Percentiles rank a stretch among this genome's conserved stretches.
Conservation (phyloP, 2,888 invertebrate genomes). For the Abrostola triplasia region DNA sequence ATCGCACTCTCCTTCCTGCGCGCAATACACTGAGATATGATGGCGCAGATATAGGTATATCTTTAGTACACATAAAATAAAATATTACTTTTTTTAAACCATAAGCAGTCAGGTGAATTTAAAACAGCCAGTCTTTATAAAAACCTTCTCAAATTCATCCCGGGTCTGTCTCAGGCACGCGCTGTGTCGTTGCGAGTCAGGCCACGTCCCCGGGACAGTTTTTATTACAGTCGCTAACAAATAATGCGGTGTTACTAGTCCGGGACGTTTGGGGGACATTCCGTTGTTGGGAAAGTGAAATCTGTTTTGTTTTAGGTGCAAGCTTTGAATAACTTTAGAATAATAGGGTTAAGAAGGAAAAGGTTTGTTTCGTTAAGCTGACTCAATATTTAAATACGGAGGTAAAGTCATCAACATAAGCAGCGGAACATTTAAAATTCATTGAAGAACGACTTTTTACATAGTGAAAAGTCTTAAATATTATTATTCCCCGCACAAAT, state of each 20-base stretch:
- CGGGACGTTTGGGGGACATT: constrained; percentile 23
- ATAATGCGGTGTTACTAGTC: constrained; percentile 27
- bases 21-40: too few relatives aligned
- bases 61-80: not conserved
- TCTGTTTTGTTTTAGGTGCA: constrained; percentile 4
- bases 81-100: not conserved
- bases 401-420: too few relatives aligned
- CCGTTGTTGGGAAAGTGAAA: constrained; percentile 4
- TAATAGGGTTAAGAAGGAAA: too few relatives aligned
- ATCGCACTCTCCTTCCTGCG: too few relatives aligned
- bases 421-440: too few relatives aligned
- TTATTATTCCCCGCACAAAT: too few relatives aligned
- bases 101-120: constrained; percentile 12
- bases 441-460: too few relatives aligned
- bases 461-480: too few relatives aligned
- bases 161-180: constrained; percentile 1
- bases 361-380: too few relatives aligned
- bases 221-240: constrained; percentile 40
- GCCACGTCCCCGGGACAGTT: constrained; percentile 37
- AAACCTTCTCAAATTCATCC: constrained; percentile 13
- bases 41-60: not conserved
- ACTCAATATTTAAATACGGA: too few relatives aligned
- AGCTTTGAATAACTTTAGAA: too few relatives aligned
- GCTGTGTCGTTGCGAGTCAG: constrained; percentile 26
- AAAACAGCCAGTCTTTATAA: constrained; percentile 12